Evolutionary conservation across 2,797 vertebrate species (phyloP).

Genomic region (Tympanoctomys barrerae): DNA sequence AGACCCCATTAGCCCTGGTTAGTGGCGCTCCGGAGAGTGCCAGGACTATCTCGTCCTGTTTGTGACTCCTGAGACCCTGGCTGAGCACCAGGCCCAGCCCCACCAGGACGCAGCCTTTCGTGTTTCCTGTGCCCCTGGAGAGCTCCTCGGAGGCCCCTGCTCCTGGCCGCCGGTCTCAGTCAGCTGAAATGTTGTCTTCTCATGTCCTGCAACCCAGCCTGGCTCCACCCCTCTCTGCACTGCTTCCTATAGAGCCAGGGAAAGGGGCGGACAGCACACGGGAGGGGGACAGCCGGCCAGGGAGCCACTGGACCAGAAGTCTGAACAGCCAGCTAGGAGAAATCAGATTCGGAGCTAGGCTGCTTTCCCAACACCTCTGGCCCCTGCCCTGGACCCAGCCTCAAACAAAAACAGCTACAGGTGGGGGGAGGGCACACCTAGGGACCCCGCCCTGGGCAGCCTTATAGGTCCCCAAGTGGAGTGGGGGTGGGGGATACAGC

Average conservation of each 20-base stretch:
- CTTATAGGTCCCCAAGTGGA: not conserved
- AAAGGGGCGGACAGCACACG: not conserved
- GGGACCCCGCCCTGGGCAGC: not conserved
- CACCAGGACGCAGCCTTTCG: accelerated
- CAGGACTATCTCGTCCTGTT: not conserved
- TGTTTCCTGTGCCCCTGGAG: not conserved
- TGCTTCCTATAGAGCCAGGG: not conserved
- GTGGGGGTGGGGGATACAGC: not conserved
- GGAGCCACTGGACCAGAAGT: not conserved
- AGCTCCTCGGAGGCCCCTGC: not conserved
- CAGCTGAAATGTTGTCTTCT: not conserved
- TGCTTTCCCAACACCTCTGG: not conserved
- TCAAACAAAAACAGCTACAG: not conserved
- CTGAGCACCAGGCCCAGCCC: not conserved
- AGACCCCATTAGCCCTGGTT: not conserved
- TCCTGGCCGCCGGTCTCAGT: not conserved
- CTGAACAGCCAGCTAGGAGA: slow-evolving; percentile 51
- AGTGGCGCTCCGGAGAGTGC: not conserved
- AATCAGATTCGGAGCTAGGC: not conserved
- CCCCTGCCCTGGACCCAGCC: not conserved
- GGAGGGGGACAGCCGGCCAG: not conserved
- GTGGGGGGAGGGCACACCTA: not conserved
- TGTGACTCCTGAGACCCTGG: not conserved
- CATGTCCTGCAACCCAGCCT: not conserved
- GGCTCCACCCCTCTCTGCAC: not conserved